Evolutionary conservation across 2,797 vertebrate genomes (phyloP).

Genomic region (Phrynocephalus vlangalii): DNA sequence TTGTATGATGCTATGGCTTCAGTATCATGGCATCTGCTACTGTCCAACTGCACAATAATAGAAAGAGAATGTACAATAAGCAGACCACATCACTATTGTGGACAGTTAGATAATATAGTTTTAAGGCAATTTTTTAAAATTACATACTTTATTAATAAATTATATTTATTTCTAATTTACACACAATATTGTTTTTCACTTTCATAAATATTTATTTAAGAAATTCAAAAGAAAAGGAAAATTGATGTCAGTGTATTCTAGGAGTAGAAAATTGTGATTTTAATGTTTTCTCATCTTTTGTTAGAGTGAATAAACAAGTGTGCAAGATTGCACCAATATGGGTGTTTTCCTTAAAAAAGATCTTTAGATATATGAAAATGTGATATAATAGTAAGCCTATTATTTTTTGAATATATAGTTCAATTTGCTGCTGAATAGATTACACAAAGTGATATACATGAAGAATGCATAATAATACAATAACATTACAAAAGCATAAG

Average conservation of each 20-base stretch:
- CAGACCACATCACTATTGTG: too few relatives aligned
- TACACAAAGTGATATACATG: not conserved
- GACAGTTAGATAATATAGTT: not conserved
- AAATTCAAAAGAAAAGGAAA: not conserved
- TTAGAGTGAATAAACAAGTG: not conserved
- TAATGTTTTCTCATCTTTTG: not conserved
- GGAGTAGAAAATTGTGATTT: not conserved
- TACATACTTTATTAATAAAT: not conserved
- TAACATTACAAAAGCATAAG: not conserved
- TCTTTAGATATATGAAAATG: not conserved
- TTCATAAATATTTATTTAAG: not conserved
- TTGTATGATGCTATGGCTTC: not conserved
- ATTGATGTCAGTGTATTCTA: not conserved
- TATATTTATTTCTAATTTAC: not conserved
- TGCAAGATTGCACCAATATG: not conserved
- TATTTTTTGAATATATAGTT: conserved; percentile 7
- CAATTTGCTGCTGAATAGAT: not conserved
- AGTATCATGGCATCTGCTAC: not conserved
- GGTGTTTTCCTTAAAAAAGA: not conserved
- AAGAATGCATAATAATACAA: not conserved
- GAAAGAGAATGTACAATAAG: not conserved
- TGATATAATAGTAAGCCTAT: not conserved
- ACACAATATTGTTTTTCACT: not conserved
- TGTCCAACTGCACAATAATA: not conserved
- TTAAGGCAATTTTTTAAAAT: not conserved